Base-by-base conservation (phyloP, 2,113 vertebrate species). In the mouse (Mus musculus) region DNA sequence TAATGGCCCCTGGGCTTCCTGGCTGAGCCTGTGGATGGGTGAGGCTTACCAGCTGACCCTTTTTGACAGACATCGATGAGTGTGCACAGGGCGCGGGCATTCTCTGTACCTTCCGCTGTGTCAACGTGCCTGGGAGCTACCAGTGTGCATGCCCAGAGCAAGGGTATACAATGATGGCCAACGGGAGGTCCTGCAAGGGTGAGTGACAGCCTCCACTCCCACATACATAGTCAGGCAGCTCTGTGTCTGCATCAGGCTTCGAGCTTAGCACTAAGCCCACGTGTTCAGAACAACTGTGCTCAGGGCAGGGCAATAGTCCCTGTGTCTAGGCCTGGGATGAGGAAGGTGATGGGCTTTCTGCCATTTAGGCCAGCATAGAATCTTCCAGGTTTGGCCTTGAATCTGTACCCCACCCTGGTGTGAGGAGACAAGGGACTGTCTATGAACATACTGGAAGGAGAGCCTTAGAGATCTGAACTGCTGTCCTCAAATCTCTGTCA, bases 71-170 rank as follows among this genome's bases (percentile, higher is more conserved):
- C 98, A 99, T 99, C 0, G 99, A 99, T 1, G 99, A 99, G 96
- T 99, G 99, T 61, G 97, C 99, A 0, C 99, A 99, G 97, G 99
- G 98, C 33, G 98, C 99, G 0, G 98, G 99, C 75, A 99, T 99
- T 92, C 98, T 99, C 49, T 99, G 99, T 88, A 98, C 99, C 42
- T 99, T 99, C 98, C 98, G 99, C 98, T 99, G 99, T 1, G 49
- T 99, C 46, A 99, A 99, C 3, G 98, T 99, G 36, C 99, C 98
- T 0, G 99, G 99, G 59, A 99, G 99, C 97, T 99, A 99, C 93
- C 98, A 99, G 93, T 99, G 99, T 16, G 98, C 99, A 1, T 99
- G 99, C 76, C 99, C 99, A 0, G 98, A 99, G 96, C 97, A 98
- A 46, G 99, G 99, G 76, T 99, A 99, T 80, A 98, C 98, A 78